phyloP scores from a whole-genome alignment of 2,113 vertebrate species.

The Alectura lathami region DNA sequence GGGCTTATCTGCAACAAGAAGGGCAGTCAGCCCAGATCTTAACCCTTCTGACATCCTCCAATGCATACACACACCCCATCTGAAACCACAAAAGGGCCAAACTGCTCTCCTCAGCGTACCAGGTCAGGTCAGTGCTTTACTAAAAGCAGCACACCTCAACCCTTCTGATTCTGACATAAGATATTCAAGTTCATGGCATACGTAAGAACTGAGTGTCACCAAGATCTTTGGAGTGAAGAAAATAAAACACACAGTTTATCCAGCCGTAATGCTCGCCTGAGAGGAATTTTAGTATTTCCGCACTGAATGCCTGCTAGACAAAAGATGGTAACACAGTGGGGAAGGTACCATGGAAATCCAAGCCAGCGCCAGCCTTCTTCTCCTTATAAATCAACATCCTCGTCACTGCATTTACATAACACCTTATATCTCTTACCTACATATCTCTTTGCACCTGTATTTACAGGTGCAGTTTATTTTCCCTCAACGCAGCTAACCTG shows the following conservation, averaged over 20 bases:
- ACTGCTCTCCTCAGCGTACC: not conserved
- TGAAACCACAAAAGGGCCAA: not conserved
- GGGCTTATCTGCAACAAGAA: not conserved
- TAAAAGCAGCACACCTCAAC: not conserved
- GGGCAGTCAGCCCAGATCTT: not conserved
- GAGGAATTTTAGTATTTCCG: not conserved
- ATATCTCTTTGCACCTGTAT: not conserved
- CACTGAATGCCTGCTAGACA: not conserved
- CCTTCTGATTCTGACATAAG: not conserved
- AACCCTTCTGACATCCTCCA: not conserved
- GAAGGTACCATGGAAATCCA: not conserved
- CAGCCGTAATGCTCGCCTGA: not conserved
- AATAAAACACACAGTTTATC: not conserved
- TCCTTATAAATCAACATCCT: not conserved
- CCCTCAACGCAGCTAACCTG: fast-evolving
- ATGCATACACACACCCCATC: not conserved
- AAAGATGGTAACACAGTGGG: not conserved
- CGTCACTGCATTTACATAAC: not conserved
- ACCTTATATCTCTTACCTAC: not conserved
- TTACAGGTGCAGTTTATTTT: not conserved
- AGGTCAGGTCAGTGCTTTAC: not conserved
- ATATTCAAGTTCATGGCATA: not conserved
- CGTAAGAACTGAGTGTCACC: not conserved
- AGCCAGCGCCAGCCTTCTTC: not conserved
- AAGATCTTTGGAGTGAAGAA: not conserved